Evolutionary conservation across 2,888 invertebrate species (phyloP), one percentile per base, ranked within the genome.

Genomic region (Morpho achilles): DNA sequence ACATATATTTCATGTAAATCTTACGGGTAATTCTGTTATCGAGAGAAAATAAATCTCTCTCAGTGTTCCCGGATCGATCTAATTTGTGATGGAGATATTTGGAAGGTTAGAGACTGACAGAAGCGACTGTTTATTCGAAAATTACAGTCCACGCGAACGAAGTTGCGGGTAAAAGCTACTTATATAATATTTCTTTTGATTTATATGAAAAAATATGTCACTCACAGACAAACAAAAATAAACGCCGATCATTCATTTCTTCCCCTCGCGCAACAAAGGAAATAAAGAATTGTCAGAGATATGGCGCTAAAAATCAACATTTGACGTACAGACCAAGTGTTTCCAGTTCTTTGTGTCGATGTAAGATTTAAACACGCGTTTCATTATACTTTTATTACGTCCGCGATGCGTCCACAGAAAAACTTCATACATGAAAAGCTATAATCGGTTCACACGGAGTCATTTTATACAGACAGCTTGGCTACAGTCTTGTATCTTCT

Each of bases 401-500:
- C 56, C 56, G 51, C 58, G 58, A 61, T 58, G 49, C 46, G 10
- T 54, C 39, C 8, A 39, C 56, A 54, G 56, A 63, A 58, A 63
- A 56, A 63, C 56, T 45, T 61, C 51, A 61, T 54, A 61, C 63
- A 62, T 59, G 62, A 62, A 62, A 60, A 62, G 50, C 47, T 56
- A 49, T 50, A 53, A 47, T 62, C 62, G 55, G 5, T 47, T 32
- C 53, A 62, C 60, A 62, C 60, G 60, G 50, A 53, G 50, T 60
- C 55, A 58, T 62, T 62, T 52, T 42, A 44, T 16, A 41, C 60
- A 62, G 62, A 62, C 62, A 60, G 60, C 53, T 32, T 62, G 62
- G 55, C 58, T 58, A 42, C 60, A 46, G 46, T 47, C 8, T 43
- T 50, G 47, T 47, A 23, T 56, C 40, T 44, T 45, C 44, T 43